Evolutionary conservation across 2,797 vertebrate genomes (phyloP), one percentile per base, ranked within the genome.

Genomic region (Catamblyrhynchus diadema): DNA sequence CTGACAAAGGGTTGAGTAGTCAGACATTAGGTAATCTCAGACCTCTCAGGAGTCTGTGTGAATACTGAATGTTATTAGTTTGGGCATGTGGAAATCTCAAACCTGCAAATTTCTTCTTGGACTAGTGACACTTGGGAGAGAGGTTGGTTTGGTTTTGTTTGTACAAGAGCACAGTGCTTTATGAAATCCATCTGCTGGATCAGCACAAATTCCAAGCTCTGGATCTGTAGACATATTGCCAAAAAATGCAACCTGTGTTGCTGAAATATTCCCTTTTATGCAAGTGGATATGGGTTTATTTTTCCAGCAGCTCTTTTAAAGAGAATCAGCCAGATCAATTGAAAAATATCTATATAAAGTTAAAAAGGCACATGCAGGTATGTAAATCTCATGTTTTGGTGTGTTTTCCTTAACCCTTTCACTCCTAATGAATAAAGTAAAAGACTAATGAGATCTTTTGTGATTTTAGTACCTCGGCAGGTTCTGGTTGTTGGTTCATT

Each of bases 261-360:
- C 74, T 91, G 71, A 92, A 94, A 84, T 88, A 95, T 66, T 95
- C 90, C 74, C 53, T 92, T 93, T 96, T 64, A 86, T 95, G 73
- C 25, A 77, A 19, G 33, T 44, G 37, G 23, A 16, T 85, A 45
- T 53, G 41, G 20, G 66, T 81, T 94, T 84, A 64, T 81, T 84
- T 50, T 21, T 92, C 18, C 25, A 48, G 71, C 45, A 73, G 24
- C 69, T 78, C 86, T 93, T 95, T 91, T 90, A 82, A 90, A 81
- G 78, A 90, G 20, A 9, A 41, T 88, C 35, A 39, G 42, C 57
- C 42, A 37, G 86, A 93, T 95, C 70, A 44, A 60, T 61, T 80
- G 48, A 60, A 77, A 88, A 42, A 66, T 42, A 14, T n/a, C 66
- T 47, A 7, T 61, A 33, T 25, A 28, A 69, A 69, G 22, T 28